Percentiles rank a stretch among this genome's conserved stretches.
Evolutionary conservation across 2,797 vertebrate genomes (phyloP).

Genomic region (Chrosomus eos): DNA sequence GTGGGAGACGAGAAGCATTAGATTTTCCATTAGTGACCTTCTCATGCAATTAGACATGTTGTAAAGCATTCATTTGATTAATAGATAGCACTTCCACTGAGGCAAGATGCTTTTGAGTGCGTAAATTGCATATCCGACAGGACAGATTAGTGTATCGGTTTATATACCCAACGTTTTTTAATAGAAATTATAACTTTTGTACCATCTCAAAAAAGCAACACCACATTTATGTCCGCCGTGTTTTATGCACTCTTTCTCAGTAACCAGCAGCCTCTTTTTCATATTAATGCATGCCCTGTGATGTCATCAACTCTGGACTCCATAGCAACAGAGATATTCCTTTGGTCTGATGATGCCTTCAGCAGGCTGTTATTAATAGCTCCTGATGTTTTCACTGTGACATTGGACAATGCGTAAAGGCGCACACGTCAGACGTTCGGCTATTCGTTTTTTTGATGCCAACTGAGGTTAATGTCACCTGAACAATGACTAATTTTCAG

Average conservation of each 20-base stretch:
- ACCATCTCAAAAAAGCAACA: neutral
- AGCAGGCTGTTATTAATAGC: constrained; percentile 76
- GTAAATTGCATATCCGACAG: neutral
- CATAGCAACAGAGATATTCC: constrained; percentile 80
- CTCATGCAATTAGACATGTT: constrained; percentile 41
- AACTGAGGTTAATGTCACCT: neutral
- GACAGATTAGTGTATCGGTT: neutral
- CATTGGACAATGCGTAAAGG: constrained; percentile 46
- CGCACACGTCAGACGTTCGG: neutral
- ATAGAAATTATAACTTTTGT: neutral
- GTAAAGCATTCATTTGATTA: constrained; percentile 48
- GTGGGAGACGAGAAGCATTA: constrained; percentile 32
- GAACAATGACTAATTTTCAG: neutral
- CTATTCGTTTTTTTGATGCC: neutral
- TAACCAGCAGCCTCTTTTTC: constrained; percentile 64
- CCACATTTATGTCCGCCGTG: neutral
- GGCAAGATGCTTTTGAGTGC: neutral
- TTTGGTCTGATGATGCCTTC: constrained; percentile 60
- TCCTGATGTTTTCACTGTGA: constrained; percentile 66
- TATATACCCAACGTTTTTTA: neutral
- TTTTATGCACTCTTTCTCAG: constrained; percentile 27
- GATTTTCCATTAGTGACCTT: constrained; percentile 48
- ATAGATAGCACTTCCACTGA: constrained; percentile 46
- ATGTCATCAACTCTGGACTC: constrained; percentile 77
- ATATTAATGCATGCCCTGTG: constrained; percentile 65